Base-by-base conservation (phyloP, 2,113 vertebrate species). In the Pica pica region DNA sequence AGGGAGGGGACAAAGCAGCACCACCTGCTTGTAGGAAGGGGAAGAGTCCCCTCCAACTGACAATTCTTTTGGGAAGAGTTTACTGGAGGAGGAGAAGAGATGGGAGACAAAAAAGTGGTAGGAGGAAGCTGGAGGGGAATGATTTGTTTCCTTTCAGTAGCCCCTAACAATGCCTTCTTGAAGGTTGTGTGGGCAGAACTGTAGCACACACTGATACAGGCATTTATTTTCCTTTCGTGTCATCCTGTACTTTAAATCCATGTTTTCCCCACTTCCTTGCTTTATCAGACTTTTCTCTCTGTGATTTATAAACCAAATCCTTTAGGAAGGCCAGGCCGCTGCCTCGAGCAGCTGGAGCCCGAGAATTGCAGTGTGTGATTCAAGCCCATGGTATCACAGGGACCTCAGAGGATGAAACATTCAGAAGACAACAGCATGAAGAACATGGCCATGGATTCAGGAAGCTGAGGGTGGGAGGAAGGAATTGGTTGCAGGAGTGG, bases 381-480 rank as follows among this genome's bases (percentile, higher is more conserved):
- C 23, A 42, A 30, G 59, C 28, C 1, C 8, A 7, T 49, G 73
- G 14, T 69, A 41, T 4, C 20, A 1, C 18, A 15, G 57, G n/a
- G 50, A 35, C 10, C 16, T 74, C 11, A 31, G 23, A 30, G 14
- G 3, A 27, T 7, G 46, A 65, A 74, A 52, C 16, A 3, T 4
- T 52, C 11, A 19, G 69, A 68, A n/a, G 55, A 41, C 16, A 67
- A 18, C 0, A 3, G 7, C 4, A 8, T 31, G 24, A 74, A 37
- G 50, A 81, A 78, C 0, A 1, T 26, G 31, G 30, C 24, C 28
- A 6, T 10, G 4, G 8, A 1, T 50, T 60, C 3, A 28, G 59
- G 46, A 74, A 56, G 46, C 27, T 30, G 37, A 75, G 70, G 16
- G 31, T 27, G 21, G 20, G 73, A 64, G 85, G 57, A 69, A 64